phyloP scores from a whole-genome alignment of 2,113 vertebrate species.

The Columbina picui region DNA sequence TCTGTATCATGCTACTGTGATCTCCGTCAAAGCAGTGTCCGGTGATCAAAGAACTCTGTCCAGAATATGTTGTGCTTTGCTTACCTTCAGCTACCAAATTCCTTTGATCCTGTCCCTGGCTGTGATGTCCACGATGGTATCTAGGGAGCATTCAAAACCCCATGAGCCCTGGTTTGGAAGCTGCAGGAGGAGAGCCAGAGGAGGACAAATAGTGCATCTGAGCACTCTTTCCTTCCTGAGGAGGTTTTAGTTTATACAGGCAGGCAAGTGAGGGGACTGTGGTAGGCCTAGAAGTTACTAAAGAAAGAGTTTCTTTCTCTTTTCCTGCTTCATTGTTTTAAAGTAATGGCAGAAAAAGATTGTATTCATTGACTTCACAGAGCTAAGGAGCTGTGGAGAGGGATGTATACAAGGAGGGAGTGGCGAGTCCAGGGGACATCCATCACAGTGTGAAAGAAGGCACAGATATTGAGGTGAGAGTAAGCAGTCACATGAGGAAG shows the following conservation, averaged over 20 bases:
- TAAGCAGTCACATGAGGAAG: not conserved
- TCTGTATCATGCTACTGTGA: not conserved
- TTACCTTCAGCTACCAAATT: not conserved
- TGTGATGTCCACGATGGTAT: not conserved
- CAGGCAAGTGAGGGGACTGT: not conserved
- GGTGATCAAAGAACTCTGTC: not conserved
- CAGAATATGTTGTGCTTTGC: not conserved
- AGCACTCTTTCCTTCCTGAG: not conserved
- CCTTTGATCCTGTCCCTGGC: not conserved
- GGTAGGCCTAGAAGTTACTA: not conserved
- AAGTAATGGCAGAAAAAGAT: not conserved
- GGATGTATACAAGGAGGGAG: not conserved
- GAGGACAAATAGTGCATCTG: not conserved
- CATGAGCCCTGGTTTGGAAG: not conserved
- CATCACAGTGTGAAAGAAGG: not conserved
- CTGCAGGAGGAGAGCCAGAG: not conserved
- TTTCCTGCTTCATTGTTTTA: not conserved
- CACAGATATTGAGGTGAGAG: not conserved
- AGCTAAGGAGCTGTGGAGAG: not conserved
- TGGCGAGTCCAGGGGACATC: not conserved
- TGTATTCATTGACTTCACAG: not conserved
- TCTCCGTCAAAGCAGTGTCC: not conserved
- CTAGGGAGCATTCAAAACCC: not conserved
- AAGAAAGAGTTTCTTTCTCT: not conserved
- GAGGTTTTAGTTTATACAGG: not conserved